These are phyloP conservation scores for Malurus melanocephalus DNA, from an alignment of 2,113 vertebrate genomes.

Conservation along the genomic window DNA sequence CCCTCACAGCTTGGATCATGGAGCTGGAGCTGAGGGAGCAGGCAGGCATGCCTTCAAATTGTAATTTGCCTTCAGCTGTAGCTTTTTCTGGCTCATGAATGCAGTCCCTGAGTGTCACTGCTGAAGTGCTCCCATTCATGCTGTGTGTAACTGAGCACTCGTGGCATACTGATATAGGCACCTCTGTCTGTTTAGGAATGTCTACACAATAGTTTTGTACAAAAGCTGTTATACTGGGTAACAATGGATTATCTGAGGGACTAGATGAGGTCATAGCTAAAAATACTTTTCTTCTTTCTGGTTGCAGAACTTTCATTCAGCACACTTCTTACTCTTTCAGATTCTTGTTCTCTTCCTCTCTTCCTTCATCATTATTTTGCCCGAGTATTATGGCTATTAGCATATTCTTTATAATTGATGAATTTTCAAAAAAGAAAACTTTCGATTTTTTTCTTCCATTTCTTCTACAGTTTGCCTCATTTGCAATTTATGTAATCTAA, in stretches of 20 bases:
- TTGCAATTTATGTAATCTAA: neutral
- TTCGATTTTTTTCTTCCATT: neutral
- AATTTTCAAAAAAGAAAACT: neutral
- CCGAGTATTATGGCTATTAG: neutral
- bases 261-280: neutral
- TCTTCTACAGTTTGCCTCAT: neutral
- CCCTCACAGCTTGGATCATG: neutral
- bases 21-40: neutral
- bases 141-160: neutral
- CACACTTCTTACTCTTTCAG: neutral
- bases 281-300: neutral
- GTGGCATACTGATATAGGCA: neutral
- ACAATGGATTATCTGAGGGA: neutral
- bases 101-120: neutral
- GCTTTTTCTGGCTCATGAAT: neutral
- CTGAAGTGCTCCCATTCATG: conserved; percentile 9
- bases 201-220: neutral
- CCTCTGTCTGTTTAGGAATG: neutral
- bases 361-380: neutral
- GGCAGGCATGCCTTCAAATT: neutral
- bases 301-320: neutral
- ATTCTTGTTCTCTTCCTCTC: neutral
- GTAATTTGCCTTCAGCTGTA: conserved; percentile 26
- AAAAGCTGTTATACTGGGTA: neutral
- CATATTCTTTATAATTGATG: neutral